Base-by-base conservation (phyloP, 2,797 vertebrate species). In the Podargus strigoides region DNA sequence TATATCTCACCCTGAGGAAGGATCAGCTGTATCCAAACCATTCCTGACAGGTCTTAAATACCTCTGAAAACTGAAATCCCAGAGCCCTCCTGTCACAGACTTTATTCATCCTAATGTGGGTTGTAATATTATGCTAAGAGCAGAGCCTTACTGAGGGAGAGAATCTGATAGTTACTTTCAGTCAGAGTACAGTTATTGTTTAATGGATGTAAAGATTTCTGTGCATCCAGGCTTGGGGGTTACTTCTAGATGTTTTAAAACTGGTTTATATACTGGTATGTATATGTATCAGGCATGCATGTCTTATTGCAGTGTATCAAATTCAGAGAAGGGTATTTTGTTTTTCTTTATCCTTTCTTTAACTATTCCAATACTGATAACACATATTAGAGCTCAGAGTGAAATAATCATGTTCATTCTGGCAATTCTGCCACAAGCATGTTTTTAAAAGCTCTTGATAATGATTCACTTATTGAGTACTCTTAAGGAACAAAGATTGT, bases 321-420 rank as follows among this genome's bases (percentile, higher is more conserved):
- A 64, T 27, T 15, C 17, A 37, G 20, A 62, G 56, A 9, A 58
- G 37, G 41, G 70, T 6, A 3, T 7, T n/a, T 23, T 44, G 34
- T 60, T 86, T 79, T 39, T 53, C 28, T 78, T 53, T 41, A 62
- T 53, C 66, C 27, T 53, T 87, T 62, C 80, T 41, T 69, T 47
- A 72, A 41, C 32, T 72, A 6, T 47, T 67, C 44, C 42, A 24
- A 37, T 41, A 17, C 62, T 85, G 59, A 5, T 90, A 89, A 28
- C 70, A 66, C 34, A 34, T 13, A 36, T 41, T 46, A 79, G 72
- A 76, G 41, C 34, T 81, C 74, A 66, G 77, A 94, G 68, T 91
- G 86, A 93, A 96, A 93, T 46, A 52, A 60, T 73, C 59, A 7
- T n/a, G 9, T 23, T 80, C 68, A n/a, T 88, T 78, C 86, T 93